Conservation (phyloP, 2,797 vertebrate species). For the Clarias platycephalus region DNA sequence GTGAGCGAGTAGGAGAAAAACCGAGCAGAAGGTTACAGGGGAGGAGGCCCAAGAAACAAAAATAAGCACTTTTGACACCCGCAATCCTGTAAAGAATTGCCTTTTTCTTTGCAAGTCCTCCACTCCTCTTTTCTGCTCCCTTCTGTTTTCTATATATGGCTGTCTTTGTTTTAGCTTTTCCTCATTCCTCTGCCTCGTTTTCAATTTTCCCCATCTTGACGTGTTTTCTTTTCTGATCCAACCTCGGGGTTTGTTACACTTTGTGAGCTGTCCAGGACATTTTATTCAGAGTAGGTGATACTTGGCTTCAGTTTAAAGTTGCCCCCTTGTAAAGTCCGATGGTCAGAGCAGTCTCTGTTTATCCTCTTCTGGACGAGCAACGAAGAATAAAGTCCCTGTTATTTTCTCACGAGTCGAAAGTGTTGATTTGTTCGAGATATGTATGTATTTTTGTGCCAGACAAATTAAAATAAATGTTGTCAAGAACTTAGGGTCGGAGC, state of each 20-base stretch:
- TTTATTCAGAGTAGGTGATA: slow-evolving; percentile 33
- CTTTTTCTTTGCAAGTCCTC: slow-evolving; percentile 29
- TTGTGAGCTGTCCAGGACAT: slow-evolving; percentile 34
- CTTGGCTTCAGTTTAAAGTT: slow-evolving; percentile 29
- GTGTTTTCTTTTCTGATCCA: slow-evolving; percentile 30
- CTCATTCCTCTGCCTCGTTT: slow-evolving; percentile 11
- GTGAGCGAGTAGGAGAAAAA: slow-evolving; percentile 19
- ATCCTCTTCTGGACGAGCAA: background rate
- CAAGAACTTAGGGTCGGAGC: background rate
- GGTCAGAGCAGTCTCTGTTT: slow-evolving; percentile 20
- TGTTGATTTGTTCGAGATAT: background rate
- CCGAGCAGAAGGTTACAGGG: slow-evolving; percentile 34
- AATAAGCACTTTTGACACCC: slow-evolving; percentile 51
- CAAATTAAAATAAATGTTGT: slow-evolving; percentile 1
- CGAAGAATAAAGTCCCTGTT: background rate
- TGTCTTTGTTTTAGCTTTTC: slow-evolving; percentile 37
- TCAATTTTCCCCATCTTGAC: slow-evolving; percentile 23
- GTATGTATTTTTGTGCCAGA: background rate
- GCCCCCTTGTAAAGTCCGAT: slow-evolving; percentile 10
- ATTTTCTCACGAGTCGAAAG: background rate
- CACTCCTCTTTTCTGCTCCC: slow-evolving; percentile 28
- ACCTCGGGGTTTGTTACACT: slow-evolving; percentile 20
- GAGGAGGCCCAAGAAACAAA: slow-evolving; percentile 38
- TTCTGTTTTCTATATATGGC: slow-evolving; percentile 38
- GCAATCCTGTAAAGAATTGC: slow-evolving; percentile 45